phyloP scores from a whole-genome alignment of 2,113 vertebrate species.

The Phaetusa simplex region DNA sequence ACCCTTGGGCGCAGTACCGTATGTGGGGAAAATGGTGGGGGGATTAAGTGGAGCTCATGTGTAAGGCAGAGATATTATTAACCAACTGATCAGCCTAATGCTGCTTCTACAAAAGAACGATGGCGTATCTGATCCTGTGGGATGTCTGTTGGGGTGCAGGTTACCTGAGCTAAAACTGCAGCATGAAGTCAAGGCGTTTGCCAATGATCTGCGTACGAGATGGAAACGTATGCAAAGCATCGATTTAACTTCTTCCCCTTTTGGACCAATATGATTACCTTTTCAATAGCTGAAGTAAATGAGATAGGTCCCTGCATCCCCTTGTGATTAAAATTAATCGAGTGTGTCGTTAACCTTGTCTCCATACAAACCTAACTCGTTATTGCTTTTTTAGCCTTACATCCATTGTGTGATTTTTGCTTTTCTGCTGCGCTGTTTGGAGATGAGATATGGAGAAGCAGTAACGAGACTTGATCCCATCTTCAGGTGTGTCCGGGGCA shows the following conservation, averaged over 20 bases:
- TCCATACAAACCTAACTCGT: not conserved
- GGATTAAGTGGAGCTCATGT: not conserved
- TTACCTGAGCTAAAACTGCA: not conserved
- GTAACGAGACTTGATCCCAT: conserved; percentile 75
- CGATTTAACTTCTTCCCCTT: not conserved
- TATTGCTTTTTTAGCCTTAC: conserved; percentile 74
- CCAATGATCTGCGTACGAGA: not conserved
- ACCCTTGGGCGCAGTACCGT: not conserved
- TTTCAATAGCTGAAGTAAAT: not conserved
- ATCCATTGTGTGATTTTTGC: conserved; percentile 78
- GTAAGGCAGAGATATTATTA: not conserved
- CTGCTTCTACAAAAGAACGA: not conserved
- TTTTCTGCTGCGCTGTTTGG: conserved; percentile 79
- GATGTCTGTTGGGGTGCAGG: not conserved
- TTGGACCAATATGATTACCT: not conserved
- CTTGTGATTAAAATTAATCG: not conserved
- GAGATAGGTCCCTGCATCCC: not conserved
- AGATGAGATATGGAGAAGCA: conserved; percentile 73
- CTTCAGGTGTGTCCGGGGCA: conserved; percentile 76
- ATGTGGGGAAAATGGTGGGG: not conserved
- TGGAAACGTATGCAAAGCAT: not conserved
- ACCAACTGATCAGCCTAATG: not conserved
- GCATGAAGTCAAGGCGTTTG: not conserved
- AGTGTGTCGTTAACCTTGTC: not conserved
- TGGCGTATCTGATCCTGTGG: not conserved